These are phyloP conservation scores for Rhingia campestris DNA, from an alignment of 2,888 invertebrate species.

Conservation along the genomic window DNA sequence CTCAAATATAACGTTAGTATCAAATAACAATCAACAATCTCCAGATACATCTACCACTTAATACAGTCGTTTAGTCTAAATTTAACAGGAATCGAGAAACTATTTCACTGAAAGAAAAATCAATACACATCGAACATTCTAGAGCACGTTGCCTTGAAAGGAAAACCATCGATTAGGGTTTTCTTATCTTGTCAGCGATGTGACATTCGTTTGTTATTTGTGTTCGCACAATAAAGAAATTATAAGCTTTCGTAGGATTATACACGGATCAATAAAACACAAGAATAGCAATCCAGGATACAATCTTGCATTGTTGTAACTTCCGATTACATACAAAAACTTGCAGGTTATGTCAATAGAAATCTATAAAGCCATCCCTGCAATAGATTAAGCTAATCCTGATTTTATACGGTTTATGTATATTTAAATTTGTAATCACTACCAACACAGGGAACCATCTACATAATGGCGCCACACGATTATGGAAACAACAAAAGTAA, in stretches of 20 bases:
- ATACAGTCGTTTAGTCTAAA: neutral
- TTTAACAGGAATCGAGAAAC: neutral
- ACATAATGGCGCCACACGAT: slow-evolving; percentile 60
- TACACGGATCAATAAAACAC: slow-evolving; percentile 42
- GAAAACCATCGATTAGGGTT: slow-evolving; percentile 40
- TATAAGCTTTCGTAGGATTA: slow-evolving; percentile 30
- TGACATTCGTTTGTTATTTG: slow-evolving; percentile 17
- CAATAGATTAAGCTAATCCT: neutral
- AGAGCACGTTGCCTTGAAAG: neutral
- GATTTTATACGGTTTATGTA: neutral
- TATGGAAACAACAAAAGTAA: slow-evolving; percentile 2
- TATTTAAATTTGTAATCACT: slow-evolving; percentile 33
- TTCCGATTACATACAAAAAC: slow-evolving; percentile 12
- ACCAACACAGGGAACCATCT: slow-evolving; percentile 1
- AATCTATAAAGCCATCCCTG: neutral
- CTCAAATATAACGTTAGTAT: slow-evolving; percentile 22
- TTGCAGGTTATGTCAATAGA: neutral
- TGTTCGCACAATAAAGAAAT: slow-evolving; percentile 14
- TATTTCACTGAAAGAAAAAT: slow-evolving; percentile 21
- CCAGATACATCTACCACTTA: neutral
- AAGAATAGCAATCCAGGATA: slow-evolving; percentile 41
- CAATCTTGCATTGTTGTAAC: slow-evolving; percentile 14
- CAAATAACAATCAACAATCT: slow-evolving; percentile 19
- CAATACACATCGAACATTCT: slow-evolving; percentile 26
- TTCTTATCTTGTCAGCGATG: slow-evolving; percentile 39